Conservation (phyloP, 2,888 invertebrate species). For the Apotomis betuletana region DNA sequence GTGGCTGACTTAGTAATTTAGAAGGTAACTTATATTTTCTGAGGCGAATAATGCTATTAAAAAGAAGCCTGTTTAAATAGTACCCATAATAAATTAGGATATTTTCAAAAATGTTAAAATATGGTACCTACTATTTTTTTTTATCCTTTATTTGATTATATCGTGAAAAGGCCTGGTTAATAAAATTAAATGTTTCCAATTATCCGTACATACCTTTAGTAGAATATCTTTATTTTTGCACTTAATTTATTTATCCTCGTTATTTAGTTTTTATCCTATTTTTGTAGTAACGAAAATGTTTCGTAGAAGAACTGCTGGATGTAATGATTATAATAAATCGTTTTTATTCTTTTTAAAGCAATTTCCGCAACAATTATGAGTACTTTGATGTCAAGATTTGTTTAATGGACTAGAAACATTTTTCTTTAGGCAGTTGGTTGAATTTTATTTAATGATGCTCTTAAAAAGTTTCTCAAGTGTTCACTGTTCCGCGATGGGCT, state of each 20-base stretch:
- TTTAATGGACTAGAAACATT: slow-evolving; percentile 38
- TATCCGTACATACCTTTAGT: no score
- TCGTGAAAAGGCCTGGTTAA: no score
- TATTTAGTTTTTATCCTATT: background rate
- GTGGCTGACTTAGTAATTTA: no score
- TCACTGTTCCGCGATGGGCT: slow-evolving; percentile 21
- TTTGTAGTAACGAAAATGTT: background rate
- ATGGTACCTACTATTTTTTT: no score
- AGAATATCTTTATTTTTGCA: no score
- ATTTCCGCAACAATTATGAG: slow-evolving; percentile 38
- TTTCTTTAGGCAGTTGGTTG: slow-evolving; percentile 25
- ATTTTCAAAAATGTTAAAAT: no score
- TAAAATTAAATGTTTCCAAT: no score
- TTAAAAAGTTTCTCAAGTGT: slow-evolving; percentile 28
- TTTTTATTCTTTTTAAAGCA: slow-evolving; percentile 30
- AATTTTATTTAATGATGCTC: slow-evolving; percentile 34
- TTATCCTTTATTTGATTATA: no score
- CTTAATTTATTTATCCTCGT: background rate
- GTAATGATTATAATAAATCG: slow-evolving; percentile 12
- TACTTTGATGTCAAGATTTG: slow-evolving; percentile 40
- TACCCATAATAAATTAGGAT: no score
- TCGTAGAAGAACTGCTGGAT: background rate
- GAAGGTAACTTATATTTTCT: no score
- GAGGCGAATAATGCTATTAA: no score
- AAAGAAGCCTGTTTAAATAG: no score